Evolutionary conservation across 2,888 invertebrate genomes (phyloP).

Genomic region (Himalopsyche kuldschensis): DNA sequence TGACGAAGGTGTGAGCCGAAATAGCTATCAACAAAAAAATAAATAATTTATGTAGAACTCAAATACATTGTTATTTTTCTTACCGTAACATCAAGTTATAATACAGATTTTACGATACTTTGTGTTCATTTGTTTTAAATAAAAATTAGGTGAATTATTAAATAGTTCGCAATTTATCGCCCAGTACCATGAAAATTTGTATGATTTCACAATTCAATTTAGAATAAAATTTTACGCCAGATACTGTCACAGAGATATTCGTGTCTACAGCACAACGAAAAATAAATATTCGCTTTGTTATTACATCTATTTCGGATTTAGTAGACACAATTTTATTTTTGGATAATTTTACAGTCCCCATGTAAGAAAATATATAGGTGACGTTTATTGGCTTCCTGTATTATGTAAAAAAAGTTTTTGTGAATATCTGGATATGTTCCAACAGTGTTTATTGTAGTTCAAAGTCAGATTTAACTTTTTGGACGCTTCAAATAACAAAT

Average conservation of each 20-base stretch:
- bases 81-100: no score
- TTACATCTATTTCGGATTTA: not conserved
- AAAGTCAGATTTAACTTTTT: not conserved
- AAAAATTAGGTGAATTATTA: no score
- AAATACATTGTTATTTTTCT: no score
- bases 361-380: not conserved
- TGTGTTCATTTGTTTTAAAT: no score
- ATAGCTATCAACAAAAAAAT: no score
- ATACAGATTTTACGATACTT: no score
- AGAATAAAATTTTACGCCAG: no score
- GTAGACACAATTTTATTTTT: not conserved
- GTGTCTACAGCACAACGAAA: not conserved
- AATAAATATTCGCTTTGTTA: not conserved
- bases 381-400: not conserved
- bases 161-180: no score
- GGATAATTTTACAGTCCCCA: not conserved
- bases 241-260: not conserved
- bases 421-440: not conserved
- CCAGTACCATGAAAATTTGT: no score
- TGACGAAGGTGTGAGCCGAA: no score
- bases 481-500: not conserved
- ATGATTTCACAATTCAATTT: no score
- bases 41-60: no score
- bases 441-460: not conserved
- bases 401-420: not conserved